Base-by-base conservation (phyloP, 2,113 vertebrate species). In the Mastomys coucha region DNA sequence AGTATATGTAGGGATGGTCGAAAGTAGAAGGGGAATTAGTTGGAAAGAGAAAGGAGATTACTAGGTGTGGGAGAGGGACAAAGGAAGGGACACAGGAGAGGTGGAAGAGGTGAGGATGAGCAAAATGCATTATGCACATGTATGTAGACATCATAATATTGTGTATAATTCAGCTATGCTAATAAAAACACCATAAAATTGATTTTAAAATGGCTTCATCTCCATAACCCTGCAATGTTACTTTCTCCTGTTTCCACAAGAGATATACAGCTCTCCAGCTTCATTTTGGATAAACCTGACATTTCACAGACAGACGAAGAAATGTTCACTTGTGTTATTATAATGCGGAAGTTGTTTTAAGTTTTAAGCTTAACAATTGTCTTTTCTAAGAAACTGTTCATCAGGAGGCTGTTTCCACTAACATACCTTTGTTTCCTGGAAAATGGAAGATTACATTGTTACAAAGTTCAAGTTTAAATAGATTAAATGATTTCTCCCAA, bases 371-470 rank as follows among this genome's bases (percentile, higher is more conserved):
- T 91, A 89, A 60, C 36, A 63, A n/a, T 88, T 87, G n/a, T 53
- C 26, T 90, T 91, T 96, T 92, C 63, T 75, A 96, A 90, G 73
- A 96, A 76, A n/a, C 31, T 95, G 5, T 95, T 93, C 84, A 77
- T 63, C 60, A 77, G 89, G 19, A 82, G 45, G 9, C 22, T 77
- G 1, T 69, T 93, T 93, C 24, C 22, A 94, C 70, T 65, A 92
- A 80, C 49, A 69, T 67, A 76, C 33, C 56, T 31, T 49, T 78
- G 60, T 31, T 92, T 96, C 91, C 58, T 51, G 24, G 45, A 28
- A 96, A 96, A 82, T 26, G 11, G 49, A 28, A 42, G 58, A 92
- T 92, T 78, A 49, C 24, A 69, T 82, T 51, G 88, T 89, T 93
- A 84, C 12, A 93, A 94, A 82, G 70, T 26, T 84, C 63, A 96